Percentiles rank a stretch among this genome's conserved stretches.
phyloP scores from a whole-genome alignment of 2,113 vertebrate species.

The Tupaia tana region DNA sequence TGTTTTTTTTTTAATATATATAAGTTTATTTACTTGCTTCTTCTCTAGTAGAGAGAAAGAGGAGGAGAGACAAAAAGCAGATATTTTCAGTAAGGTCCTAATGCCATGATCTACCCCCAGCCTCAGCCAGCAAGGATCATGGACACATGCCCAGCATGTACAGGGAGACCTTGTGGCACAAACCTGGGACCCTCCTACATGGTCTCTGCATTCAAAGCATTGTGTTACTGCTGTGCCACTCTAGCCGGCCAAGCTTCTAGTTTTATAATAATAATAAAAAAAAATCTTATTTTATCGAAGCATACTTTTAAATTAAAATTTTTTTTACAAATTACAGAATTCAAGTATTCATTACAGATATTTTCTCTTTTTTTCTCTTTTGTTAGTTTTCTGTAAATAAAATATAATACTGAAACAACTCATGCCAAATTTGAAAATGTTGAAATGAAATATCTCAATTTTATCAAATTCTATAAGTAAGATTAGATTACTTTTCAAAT shows the following conservation, averaged over 20 bases:
- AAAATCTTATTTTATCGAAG: constrained; percentile 35
- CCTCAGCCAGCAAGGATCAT: too few relatives aligned
- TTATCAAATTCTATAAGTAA: constrained; percentile 23
- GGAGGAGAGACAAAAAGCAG: too few relatives aligned
- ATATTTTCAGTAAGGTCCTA: too few relatives aligned
- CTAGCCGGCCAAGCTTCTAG: background rate
- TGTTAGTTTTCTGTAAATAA: constrained; percentile 41
- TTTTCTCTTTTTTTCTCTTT: constrained; percentile 14
- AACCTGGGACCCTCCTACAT: too few relatives aligned
- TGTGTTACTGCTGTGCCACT: too few relatives aligned
- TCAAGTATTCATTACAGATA: background rate
- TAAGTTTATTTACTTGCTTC: too few relatives aligned
- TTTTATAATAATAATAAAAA: background rate
- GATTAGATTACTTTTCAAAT: constrained; percentile 41
- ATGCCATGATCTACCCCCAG: too few relatives aligned
- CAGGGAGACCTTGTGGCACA: too few relatives aligned
- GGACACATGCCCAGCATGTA: too few relatives aligned
- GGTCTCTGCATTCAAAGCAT: too few relatives aligned
- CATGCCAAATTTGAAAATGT: background rate
- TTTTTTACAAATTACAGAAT: background rate
- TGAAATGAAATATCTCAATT: constrained; percentile 47
- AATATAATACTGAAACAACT: background rate
- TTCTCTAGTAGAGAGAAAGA: too few relatives aligned
- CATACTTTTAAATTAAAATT: background rate
- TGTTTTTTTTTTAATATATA: too few relatives aligned